Conservation (phyloP, 2,888 invertebrate species). For the Alloplasta piceator region DNA sequence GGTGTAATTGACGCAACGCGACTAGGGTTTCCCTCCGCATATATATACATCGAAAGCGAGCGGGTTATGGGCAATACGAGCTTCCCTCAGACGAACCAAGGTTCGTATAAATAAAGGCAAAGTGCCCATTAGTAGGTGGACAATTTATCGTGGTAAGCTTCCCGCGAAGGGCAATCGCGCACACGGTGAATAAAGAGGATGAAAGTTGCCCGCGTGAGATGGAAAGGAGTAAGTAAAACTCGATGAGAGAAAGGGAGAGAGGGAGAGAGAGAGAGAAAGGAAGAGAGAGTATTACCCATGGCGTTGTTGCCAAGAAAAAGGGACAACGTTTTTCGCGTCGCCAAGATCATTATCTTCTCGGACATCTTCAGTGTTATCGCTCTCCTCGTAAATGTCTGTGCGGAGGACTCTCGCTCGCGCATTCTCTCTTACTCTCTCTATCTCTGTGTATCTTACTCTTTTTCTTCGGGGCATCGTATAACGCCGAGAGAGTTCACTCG, state of each 20-base stretch:
- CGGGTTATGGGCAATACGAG: conserved; percentile 60
- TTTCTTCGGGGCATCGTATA: neutral
- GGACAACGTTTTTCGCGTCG: conserved; percentile 67
- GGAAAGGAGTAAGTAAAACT: conserved; percentile 1
- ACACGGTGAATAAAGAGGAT: conserved; percentile 31
- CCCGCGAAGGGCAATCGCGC: conserved; percentile 58
- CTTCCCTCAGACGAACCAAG: conserved; percentile 61
- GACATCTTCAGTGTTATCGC: conserved; percentile 68
- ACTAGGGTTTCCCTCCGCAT: conserved; percentile 42
- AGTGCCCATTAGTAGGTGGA: conserved; percentile 67
- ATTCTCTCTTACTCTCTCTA: conserved; percentile 20
- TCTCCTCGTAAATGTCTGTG: conserved; percentile 64
- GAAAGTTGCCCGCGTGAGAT: conserved; percentile 24
- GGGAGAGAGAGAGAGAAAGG: conserved; percentile 8
- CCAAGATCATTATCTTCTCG: conserved; percentile 69
- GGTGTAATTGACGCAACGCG: conserved; percentile 50
- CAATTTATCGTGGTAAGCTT: conserved; percentile 60
- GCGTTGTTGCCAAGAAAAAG: conserved; percentile 68
- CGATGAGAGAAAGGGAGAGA: conserved; percentile 3
- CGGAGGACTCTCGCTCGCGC: conserved; percentile 28
- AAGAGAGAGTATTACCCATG: conserved; percentile 21
- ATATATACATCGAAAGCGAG: conserved; percentile 33
- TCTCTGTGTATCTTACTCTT: conserved; percentile 11
- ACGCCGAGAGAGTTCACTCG: conserved; percentile 55
- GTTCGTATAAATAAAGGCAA: conserved; percentile 67